Conservation (phyloP, 1,140 invertebrate genomes). For the Triops cancriformis region DNA sequence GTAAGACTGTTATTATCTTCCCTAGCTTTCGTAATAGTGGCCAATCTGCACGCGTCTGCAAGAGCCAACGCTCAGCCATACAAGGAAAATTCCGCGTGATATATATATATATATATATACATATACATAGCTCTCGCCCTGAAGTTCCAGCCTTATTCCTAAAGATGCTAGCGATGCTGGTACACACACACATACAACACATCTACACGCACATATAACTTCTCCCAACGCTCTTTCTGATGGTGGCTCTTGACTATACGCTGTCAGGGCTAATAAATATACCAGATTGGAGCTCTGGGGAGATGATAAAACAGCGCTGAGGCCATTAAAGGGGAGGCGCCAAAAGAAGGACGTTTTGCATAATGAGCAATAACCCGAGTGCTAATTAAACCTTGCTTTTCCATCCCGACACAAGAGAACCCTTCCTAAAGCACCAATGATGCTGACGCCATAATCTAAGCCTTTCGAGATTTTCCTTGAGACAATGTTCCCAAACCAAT, state of each 20-base stretch:
- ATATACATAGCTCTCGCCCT: too few relatives aligned
- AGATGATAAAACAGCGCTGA: neutral
- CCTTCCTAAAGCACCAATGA: neutral
- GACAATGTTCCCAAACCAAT: neutral
- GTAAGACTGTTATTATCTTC: neutral
- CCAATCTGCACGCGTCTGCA: constrained; percentile 8
- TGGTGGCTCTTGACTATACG: too few relatives aligned
- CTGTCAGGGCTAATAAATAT: neutral
- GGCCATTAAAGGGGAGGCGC: neutral
- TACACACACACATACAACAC: too few relatives aligned
- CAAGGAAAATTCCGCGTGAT: neutral
- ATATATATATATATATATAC: too few relatives aligned
- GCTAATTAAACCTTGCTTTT: neutral
- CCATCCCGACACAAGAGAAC: constrained; percentile 1
- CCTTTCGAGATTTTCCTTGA: neutral
- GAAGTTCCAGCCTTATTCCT: too few relatives aligned
- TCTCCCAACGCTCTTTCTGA: too few relatives aligned
- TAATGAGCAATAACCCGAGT: constrained; percentile 10
- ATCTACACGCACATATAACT: too few relatives aligned
- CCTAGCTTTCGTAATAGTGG: neutral
- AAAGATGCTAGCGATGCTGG: too few relatives aligned
- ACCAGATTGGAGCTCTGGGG: neutral
- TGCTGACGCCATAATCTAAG: neutral
- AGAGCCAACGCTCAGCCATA: neutral
- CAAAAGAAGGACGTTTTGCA: constrained; percentile 3